phyloP scores from a whole-genome alignment of 2,113 vertebrate genomes.

The Galemys pyrenaicus region DNA sequence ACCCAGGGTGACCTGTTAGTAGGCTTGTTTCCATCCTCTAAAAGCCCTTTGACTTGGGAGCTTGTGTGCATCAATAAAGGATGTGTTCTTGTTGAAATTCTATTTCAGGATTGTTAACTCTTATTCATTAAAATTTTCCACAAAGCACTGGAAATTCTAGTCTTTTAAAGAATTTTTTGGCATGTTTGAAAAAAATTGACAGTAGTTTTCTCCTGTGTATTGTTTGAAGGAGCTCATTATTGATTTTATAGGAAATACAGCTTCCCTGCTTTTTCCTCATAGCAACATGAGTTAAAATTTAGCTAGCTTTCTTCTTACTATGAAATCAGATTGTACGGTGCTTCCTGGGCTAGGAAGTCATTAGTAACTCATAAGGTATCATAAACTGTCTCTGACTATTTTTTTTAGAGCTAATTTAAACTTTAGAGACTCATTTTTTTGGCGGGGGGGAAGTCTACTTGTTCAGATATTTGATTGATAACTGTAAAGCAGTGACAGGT shows the following conservation, averaged over 20 bases:
- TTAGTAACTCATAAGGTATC: neutral
- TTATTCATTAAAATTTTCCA: slow-evolving; percentile 52
- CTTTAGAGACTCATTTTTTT: neutral
- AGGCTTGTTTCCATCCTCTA: neutral
- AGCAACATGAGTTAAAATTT: neutral
- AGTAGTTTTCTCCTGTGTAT: neutral
- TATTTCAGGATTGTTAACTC: slow-evolving; percentile 47
- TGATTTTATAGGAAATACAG: neutral
- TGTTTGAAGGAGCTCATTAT: slow-evolving; percentile 6
- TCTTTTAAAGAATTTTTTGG: slow-evolving; percentile 36
- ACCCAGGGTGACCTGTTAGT: neutral
- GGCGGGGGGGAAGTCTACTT: neutral
- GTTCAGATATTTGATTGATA: neutral
- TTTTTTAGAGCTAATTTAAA: slow-evolving; percentile 27
- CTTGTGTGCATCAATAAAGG: neutral
- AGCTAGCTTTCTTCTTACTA: neutral
- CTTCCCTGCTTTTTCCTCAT: neutral
- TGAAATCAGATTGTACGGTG: neutral
- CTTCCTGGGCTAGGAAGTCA: neutral
- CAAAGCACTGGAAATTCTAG: slow-evolving; percentile 32
- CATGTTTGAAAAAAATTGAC: slow-evolving; percentile 18
- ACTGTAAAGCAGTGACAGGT: neutral
- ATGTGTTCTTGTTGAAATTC: slow-evolving; percentile 45
- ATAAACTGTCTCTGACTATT: neutral
- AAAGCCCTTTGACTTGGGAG: slow-evolving; percentile 25